These are phyloP conservation scores for Drosophila melanica DNA, from an alignment of 1,140 invertebrate genomes.

Conservation along the genomic window DNA sequence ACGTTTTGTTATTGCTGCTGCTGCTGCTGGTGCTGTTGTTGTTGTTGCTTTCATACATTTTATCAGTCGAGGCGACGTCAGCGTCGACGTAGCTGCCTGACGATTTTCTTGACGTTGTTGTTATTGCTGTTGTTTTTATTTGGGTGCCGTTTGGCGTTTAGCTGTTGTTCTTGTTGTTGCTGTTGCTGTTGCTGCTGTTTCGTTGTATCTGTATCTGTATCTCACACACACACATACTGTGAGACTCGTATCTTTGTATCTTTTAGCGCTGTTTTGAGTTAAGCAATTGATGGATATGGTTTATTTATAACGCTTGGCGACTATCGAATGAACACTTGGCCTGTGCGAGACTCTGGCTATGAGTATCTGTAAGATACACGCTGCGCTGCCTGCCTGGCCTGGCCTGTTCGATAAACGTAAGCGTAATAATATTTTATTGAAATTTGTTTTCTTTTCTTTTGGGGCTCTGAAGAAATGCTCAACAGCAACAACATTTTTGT, in stretches of 20 bases:
- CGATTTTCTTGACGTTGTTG: constrained; percentile 69
- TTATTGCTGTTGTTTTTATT: constrained; percentile 72
- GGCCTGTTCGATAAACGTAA: constrained; percentile 76
- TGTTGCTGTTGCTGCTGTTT: constrained; percentile 47
- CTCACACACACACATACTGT: constrained; percentile 8
- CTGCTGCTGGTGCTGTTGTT: constrained; percentile 26
- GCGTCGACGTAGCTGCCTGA: constrained; percentile 39
- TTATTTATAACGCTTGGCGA: constrained; percentile 83
- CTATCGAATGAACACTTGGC: constrained; percentile 62
- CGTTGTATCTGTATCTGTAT: constrained; percentile 52
- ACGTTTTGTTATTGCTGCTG: constrained; percentile 4
- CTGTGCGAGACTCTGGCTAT: constrained; percentile 51
- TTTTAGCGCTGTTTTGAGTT: constrained; percentile 82
- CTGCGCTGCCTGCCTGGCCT: constrained; percentile 15
- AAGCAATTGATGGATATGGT: constrained; percentile 83
- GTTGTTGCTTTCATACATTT: constrained; percentile 66
- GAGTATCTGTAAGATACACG: constrained; percentile 75
- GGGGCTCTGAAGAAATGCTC: constrained; percentile 40
- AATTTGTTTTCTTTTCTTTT: constrained; percentile 77
- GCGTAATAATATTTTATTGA: constrained; percentile 83
- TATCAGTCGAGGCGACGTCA: constrained; percentile 63
- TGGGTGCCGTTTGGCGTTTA: constrained; percentile 62
- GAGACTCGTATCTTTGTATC: constrained; percentile 72
- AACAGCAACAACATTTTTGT: constrained; percentile 46
- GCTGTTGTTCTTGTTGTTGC: constrained; percentile 45